Evolutionary conservation across 2,888 invertebrate species (phyloP).

Genomic region (Tetheella fluctuosa): DNA sequence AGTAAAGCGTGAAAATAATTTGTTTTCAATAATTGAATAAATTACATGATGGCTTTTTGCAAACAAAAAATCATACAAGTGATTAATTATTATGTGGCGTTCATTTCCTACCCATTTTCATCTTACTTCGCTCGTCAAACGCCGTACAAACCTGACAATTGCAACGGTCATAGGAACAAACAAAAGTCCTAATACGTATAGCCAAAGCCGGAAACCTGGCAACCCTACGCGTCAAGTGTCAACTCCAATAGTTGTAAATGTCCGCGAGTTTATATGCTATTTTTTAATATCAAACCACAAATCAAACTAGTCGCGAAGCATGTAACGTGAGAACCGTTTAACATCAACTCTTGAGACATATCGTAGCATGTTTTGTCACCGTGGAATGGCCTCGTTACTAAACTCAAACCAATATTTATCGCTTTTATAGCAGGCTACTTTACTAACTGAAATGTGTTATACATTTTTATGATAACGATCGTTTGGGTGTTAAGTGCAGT

Average conservation of each 20-base stretch:
- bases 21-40: too few relatives aligned
- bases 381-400: conserved; percentile 23
- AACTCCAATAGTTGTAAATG: not conserved
- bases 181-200: too few relatives aligned
- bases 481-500: conserved; percentile 20
- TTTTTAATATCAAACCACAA: conserved; percentile 21
- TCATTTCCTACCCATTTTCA: too few relatives aligned
- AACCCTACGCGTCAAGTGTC: not conserved
- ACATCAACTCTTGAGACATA: not conserved
- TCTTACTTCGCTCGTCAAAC: too few relatives aligned
- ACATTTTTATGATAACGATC: conserved; percentile 23
- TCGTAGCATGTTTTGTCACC: conserved; percentile 1
- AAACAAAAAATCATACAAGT: too few relatives aligned
- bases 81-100: too few relatives aligned
- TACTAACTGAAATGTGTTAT: conserved; percentile 27
- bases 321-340: conserved; percentile 36
- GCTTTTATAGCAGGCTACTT: conserved; percentile 22
- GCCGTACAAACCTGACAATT: too few relatives aligned
- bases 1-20: too few relatives aligned
- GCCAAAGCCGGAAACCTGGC: too few relatives aligned
- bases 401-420: conserved; percentile 36
- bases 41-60: too few relatives aligned
- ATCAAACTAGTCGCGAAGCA: conserved; percentile 21
- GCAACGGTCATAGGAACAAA: too few relatives aligned
- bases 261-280: not conserved